Conservation (phyloP, 2,888 invertebrate species). For the Orthosia incerta region DNA sequence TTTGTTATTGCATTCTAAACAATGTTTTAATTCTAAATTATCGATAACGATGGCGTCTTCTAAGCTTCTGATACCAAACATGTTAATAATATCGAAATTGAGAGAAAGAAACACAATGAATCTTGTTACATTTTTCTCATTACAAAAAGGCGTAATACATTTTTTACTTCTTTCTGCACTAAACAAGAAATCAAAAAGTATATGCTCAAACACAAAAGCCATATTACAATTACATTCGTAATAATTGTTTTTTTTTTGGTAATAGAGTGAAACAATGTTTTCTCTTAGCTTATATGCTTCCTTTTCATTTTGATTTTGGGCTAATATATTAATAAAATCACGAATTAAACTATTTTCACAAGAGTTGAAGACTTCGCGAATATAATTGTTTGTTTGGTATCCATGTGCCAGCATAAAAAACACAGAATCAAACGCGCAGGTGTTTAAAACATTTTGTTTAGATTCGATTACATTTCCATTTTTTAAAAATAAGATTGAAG, state of each 20-base stretch:
- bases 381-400: constrained; percentile 42
- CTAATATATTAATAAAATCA: constrained; percentile 42
- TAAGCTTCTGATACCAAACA: constrained; percentile 37
- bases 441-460: constrained; percentile 42
- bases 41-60: constrained; percentile 44
- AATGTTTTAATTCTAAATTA: constrained; percentile 36
- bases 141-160: constrained; percentile 40
- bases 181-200: constrained; percentile 32
- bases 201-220: constrained; percentile 43
- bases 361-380: constrained; percentile 33
- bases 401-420: constrained; percentile 42
- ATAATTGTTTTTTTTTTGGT: constrained; percentile 39
- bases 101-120: constrained; percentile 36
- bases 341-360: constrained; percentile 37
- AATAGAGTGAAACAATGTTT: constrained; percentile 32
- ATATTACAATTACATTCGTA: constrained; percentile 45
- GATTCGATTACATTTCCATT: constrained; percentile 41
- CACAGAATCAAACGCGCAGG: constrained; percentile 42
- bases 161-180: constrained; percentile 36
- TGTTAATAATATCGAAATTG: constrained; percentile 42
- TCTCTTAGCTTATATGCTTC: constrained; percentile 41
- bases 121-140: constrained; percentile 39
- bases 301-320: constrained; percentile 38
- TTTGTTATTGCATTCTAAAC: constrained; percentile 43
- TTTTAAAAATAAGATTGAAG: constrained; percentile 42